These are phyloP conservation scores for Meda fulgida DNA, from an alignment of 2,797 vertebrate genomes.

Conservation along the genomic window DNA sequence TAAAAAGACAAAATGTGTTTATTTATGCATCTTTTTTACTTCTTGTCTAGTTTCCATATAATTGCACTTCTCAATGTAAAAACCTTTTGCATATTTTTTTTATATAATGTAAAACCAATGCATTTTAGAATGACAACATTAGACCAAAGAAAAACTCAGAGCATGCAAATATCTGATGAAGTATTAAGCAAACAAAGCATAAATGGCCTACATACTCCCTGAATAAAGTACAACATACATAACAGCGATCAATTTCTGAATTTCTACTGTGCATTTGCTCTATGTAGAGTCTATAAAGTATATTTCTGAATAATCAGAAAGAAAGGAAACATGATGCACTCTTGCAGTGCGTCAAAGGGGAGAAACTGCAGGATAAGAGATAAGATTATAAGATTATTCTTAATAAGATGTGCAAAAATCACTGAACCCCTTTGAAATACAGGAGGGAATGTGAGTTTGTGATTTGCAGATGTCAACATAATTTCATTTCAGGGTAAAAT, in stretches of 20 bases:
- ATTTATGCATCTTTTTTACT: neutral
- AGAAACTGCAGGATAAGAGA: too few species aligned
- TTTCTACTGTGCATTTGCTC: neutral
- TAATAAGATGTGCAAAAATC: neutral
- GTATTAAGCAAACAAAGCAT: neutral
- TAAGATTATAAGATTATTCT: too few species aligned
- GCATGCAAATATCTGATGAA: neutral
- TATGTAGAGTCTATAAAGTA: neutral
- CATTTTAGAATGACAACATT: neutral
- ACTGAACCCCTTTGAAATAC: neutral
- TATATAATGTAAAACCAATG: neutral
- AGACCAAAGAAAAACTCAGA: neutral
- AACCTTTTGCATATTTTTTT: neutral
- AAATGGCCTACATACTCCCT: neutral
- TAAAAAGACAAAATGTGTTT: neutral
- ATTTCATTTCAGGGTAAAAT: neutral
- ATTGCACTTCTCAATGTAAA: neutral
- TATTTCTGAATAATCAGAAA: neutral
- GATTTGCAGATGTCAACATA: constrained; percentile 1
- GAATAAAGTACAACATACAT: neutral
- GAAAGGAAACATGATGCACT: neutral
- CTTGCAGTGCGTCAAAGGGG: neutral
- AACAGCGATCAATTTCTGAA: neutral
- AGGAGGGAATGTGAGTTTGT: neutral
- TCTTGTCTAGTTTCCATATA: neutral